Conservation (phyloP, 2,888 invertebrate species). For the Lycophotia porphyrea region DNA sequence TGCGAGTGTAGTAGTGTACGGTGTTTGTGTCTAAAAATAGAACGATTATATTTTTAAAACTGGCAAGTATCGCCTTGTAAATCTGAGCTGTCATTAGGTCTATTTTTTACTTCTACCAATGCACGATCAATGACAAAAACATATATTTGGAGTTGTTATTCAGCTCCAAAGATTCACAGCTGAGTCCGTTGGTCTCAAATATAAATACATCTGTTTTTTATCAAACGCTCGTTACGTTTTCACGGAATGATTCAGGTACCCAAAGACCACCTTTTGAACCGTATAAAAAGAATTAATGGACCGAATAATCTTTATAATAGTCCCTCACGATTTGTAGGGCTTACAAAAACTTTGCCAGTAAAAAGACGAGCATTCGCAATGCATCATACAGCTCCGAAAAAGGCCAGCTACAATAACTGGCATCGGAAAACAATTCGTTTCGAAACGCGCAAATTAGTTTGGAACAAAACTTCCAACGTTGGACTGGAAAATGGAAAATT, state of each 20-base stretch:
- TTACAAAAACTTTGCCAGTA: slow-evolving; percentile 43
- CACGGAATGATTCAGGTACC: slow-evolving; percentile 41
- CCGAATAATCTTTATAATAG: slow-evolving; percentile 22
- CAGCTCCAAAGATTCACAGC: slow-evolving; percentile 14
- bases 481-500: slow-evolving; percentile 43
- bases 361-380: slow-evolving; percentile 45
- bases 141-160: slow-evolving; percentile 27
- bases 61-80: slow-evolving; percentile 1
- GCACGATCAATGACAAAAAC: slow-evolving; percentile 23
- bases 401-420: slow-evolving; percentile 42
- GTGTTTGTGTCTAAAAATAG: slow-evolving; percentile 24
- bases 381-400: slow-evolving; percentile 58
- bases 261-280: slow-evolving; percentile 20
- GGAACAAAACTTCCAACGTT: slow-evolving; percentile 60
- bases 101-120: slow-evolving; percentile 13
- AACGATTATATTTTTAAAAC: background rate
- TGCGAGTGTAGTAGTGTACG: too few species aligned
- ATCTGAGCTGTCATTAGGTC: slow-evolving; percentile 19
- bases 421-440: slow-evolving; percentile 68
- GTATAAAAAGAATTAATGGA: slow-evolving; percentile 39
- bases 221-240: slow-evolving; percentile 35
- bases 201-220: slow-evolving; percentile 47
- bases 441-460: slow-evolving; percentile 67
- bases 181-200: slow-evolving; percentile 29
- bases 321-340: slow-evolving; percentile 8